Evolutionary conservation across 1,140 invertebrate genomes (phyloP), one percentile per base, ranked within the genome.

Genomic region (Trissolcus basalis): DNA sequence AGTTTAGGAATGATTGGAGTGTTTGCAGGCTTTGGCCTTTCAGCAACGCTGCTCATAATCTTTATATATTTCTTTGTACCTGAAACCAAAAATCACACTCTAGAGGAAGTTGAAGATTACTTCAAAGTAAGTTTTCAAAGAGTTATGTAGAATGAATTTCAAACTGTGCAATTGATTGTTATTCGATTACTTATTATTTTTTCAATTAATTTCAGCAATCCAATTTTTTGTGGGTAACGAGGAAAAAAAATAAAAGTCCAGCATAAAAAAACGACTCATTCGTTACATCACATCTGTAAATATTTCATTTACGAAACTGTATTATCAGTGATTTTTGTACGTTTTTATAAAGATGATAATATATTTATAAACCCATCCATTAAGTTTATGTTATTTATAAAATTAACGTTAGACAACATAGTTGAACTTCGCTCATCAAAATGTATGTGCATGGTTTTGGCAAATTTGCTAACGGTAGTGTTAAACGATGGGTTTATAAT

Each of bases 71-170:
- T 95, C 0, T 88, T 93, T 50, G 86, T 96, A 32, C 95, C 95
- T 13, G 95, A 97, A 89, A 96, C 95, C 0, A 96, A 94, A 83
- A 93, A 93, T 11, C 91, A 91, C 69, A 92, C 90, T 1, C 86
- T 96, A 55, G 91, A 94, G 61, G 92, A 96, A 88, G 95, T 96
- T 63, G 93, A 94, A 85, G 92, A 94, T 83, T 93, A 94, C 82
- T 94, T 94, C 81, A 88, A 91, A 77, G 91, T 86, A 72, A 81
- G 65, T 48, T 35, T 69, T 48, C 10, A 19, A 8, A 56, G n/a
- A n/a, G n/a, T n/a, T n/a, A n/a, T n/a, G n/a, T n/a, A n/a, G n/a
- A n/a, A n/a, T n/a, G n/a, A n/a, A n/a, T n/a, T n/a, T n/a, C n/a
- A n/a, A n/a, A n/a, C n/a, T n/a, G n/a, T n/a, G n/a, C n/a, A n/a